Percentiles rank a stretch among this genome's conserved stretches.
phyloP scores from a whole-genome alignment of 2,888 invertebrate genomes.

The Apodemia mormo region DNA sequence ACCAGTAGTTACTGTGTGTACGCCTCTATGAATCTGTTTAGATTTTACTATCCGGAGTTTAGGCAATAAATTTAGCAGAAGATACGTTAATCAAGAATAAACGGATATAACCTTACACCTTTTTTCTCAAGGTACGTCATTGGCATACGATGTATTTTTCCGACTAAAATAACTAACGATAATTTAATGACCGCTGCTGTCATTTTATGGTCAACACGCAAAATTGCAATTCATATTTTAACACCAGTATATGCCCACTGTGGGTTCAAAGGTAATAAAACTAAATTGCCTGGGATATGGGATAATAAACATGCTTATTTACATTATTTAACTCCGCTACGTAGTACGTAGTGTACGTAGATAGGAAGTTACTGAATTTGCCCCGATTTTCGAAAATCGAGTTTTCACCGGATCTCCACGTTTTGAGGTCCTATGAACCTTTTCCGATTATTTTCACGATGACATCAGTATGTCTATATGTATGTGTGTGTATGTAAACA shows the following conservation, averaged over 20 bases:
- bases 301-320: neutral
- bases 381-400: no score
- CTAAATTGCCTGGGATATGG: neutral
- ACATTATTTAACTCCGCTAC: no score
- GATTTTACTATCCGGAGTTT: neutral
- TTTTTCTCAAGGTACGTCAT: neutral
- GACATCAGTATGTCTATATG: no score
- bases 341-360: no score
- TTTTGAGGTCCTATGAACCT: no score
- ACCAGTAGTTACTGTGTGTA: no score
- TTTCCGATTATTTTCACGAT: no score
- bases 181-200: conserved; percentile 69
- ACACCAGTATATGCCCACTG: conserved; percentile 24
- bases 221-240: conserved; percentile 62
- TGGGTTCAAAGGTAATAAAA: neutral
- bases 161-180: conserved; percentile 49
- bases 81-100: neutral
- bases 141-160: neutral
- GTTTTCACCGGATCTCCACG: no score
- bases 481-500: no score
- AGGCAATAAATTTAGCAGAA: neutral
- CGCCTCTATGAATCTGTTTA: no score
- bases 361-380: no score
- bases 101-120: neutral
- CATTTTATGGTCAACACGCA: conserved; percentile 55